Evolutionary conservation across 92 coral and sea anemone genomes (phyloP), one percentile per base, ranked within the genome.

Genomic region (Anthopleura xanthogrammica): DNA sequence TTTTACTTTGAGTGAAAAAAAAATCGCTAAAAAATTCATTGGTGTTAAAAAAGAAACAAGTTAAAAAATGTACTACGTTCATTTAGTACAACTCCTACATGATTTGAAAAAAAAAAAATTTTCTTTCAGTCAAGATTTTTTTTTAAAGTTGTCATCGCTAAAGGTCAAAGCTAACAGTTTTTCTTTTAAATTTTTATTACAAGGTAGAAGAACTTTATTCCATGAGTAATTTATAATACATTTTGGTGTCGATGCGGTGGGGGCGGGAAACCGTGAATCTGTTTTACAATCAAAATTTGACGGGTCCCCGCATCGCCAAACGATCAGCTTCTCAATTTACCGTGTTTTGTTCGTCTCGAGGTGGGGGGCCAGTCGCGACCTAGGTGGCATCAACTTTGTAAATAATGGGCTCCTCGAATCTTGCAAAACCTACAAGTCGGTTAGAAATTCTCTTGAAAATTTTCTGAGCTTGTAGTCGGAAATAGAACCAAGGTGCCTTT

Each of bases 211-310:
- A 41, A 24, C 11, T 41, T 71, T 16, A 13, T 16, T 12, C 60
- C 19, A 57, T 75, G 24, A 13, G 42, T 50, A n/a, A 85, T 85
- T 48, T 78, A 85, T 78, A 78, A 85, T 85, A 6, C 83, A 85
- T 85, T 29, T 60, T 43, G 50, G 62, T 79, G 72, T 79, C 12
- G 83, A 64, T 65, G 83, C 20, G 57, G 76, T 70, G 88, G 79
- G 60, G 88, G 88, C 88, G 88, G 88, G 88, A 77, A n/a, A 16
- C 48, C 74, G 19, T 29, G 83, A 41, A 87, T 93, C 92, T 89
- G 85, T 91, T 93, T 91, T 91, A 91, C 84, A 83, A 84, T 87
- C 82, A 65, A 78, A 70, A 87, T 62, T 83, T 91, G 97, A 93
- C 92, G 86, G 81, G 85, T 72, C 77, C 87, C 72, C 82, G 87